phyloP scores from a whole-genome alignment of 2,113 vertebrate species.

The Acanthisitta chloris region DNA sequence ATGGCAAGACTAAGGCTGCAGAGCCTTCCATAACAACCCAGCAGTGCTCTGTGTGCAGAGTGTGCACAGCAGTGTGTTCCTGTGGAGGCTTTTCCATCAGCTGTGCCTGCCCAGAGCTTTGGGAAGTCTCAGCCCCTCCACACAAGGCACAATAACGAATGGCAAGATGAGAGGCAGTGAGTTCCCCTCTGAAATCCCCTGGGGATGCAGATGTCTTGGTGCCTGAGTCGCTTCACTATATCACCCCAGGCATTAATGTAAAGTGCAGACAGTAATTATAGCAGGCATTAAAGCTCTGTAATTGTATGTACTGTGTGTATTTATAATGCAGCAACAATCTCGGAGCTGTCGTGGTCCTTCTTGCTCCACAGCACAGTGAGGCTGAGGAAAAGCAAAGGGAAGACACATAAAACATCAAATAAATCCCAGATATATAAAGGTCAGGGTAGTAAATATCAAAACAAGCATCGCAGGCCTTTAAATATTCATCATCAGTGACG shows the following conservation, averaged over 20 bases:
- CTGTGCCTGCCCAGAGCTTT: background rate
- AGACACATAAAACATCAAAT: constrained; percentile 10
- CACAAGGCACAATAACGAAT: background rate
- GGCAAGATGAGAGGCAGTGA: background rate
- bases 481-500: constrained; percentile 42
- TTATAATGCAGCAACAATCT: background rate
- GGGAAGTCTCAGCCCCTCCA: background rate
- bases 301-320: background rate
- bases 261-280: constrained; percentile 52
- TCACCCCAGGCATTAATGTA: constrained; percentile 23
- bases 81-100: fast-evolving
- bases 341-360: background rate
- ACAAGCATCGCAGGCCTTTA: constrained; percentile 18
- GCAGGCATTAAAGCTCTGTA: constrained; percentile 40
- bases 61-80: fast-evolving
- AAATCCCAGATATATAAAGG: constrained; percentile 41
- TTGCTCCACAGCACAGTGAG: background rate
- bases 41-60: background rate
- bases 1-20: background rate
- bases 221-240: background rate
- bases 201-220: background rate
- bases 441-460: constrained; percentile 58
- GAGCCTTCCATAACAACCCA: background rate
- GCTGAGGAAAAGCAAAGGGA: background rate
- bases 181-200: background rate